Evolutionary conservation across 1,140 invertebrate genomes (phyloP).

Genomic region (Dinothrombium tinctorium): DNA sequence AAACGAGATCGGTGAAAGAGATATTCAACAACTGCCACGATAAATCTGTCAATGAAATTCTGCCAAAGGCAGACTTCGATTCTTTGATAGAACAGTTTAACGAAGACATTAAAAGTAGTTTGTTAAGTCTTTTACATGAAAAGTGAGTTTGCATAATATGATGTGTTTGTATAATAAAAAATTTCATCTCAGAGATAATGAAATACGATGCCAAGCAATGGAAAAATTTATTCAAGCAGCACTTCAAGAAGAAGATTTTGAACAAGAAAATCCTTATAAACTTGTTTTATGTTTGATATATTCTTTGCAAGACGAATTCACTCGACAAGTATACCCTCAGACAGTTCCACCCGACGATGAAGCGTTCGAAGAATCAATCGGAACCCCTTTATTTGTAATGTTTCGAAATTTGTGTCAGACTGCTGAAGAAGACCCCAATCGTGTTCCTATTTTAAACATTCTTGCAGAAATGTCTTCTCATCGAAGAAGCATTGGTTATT

Average conservation of each 20-base stretch:
- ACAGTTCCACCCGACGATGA: conserved; percentile 23
- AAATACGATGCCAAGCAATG: conserved; percentile 39
- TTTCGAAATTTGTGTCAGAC: conserved; percentile 44
- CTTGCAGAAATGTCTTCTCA: conserved; percentile 39
- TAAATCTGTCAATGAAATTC: too few relatives aligned
- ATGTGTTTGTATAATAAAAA: too few relatives aligned
- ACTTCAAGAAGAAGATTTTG: conserved; percentile 20
- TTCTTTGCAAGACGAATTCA: conserved; percentile 20
- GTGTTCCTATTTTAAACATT: conserved; percentile 41
- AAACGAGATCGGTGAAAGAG: too few relatives aligned
- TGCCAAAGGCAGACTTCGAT: not conserved
- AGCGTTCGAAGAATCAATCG: conserved; percentile 44
- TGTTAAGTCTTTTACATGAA: conserved; percentile 21
- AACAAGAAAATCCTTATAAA: not conserved
- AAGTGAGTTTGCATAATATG: not conserved
- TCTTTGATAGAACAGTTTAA: not conserved
- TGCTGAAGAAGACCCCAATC: conserved; percentile 43
- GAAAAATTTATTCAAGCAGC: conserved; percentile 39
- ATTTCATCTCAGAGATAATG: conserved; percentile 34
- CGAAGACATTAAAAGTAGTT: not conserved
- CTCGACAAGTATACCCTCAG: conserved; percentile 26
- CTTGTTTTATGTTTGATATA: not conserved
- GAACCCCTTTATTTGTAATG: conserved; percentile 51
- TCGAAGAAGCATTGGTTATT: conserved; percentile 50
- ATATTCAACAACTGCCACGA: too few relatives aligned